These are phyloP conservation scores for Herminia tarsipennalis DNA, from an alignment of 2,888 invertebrate species.

Conservation along the genomic window DNA sequence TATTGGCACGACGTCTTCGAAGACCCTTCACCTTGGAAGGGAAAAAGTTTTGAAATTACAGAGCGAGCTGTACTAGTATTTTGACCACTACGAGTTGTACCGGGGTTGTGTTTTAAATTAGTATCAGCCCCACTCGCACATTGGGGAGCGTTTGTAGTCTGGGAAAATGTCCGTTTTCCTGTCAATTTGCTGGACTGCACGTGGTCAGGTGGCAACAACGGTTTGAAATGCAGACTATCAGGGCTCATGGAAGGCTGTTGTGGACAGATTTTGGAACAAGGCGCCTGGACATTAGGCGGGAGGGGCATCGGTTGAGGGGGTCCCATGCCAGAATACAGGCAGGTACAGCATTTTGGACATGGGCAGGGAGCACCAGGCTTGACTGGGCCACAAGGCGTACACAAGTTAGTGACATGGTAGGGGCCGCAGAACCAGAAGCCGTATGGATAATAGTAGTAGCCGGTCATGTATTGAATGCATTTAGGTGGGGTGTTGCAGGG, in stretches of 20 bases:
- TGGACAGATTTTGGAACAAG: too few species aligned
- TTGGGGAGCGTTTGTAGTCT: too few species aligned
- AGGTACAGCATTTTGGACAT: conserved; percentile 4
- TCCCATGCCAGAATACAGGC: neutral
- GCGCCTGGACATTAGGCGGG: neutral
- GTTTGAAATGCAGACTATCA: too few species aligned
- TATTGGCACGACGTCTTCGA: neutral
- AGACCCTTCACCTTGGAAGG: neutral
- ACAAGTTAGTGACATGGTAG: conserved; percentile 62
- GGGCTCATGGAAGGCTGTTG: too few species aligned
- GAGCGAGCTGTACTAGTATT: neutral
- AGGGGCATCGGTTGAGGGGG: neutral
- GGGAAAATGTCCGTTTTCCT: too few species aligned
- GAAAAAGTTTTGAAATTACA: conserved; percentile 5
- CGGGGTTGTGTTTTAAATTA: too few species aligned
- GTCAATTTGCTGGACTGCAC: too few species aligned
- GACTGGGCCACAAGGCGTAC: conserved; percentile 7
- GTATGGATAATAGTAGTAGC: conserved; percentile 76
- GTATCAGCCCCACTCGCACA: too few species aligned
- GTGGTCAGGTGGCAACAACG: too few species aligned
- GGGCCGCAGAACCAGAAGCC: conserved; percentile 77
- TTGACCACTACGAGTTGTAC: neutral
- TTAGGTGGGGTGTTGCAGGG: conserved; percentile 65
- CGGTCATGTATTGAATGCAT: conserved; percentile 73
- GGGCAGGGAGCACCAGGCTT: neutral